Evolutionary conservation across 2,797 vertebrate species (phyloP).

Genomic region (Leptatherina wallacei): DNA sequence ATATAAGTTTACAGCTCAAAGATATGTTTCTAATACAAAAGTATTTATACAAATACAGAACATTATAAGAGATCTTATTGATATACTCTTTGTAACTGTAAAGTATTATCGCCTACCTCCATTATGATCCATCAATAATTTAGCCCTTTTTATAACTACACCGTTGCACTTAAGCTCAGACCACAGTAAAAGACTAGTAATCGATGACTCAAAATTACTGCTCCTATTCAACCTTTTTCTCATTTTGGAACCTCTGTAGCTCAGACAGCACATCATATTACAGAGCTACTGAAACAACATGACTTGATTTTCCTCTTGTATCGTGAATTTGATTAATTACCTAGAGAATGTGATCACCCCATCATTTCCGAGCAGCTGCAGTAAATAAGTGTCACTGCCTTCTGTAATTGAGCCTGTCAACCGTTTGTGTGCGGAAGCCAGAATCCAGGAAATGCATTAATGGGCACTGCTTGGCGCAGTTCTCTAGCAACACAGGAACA

Average conservation of each 20-base stretch:
- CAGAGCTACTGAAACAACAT: neutral
- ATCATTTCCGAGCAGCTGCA: slow-evolving; percentile 47
- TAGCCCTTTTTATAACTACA: slow-evolving; percentile 2
- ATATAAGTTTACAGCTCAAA: neutral
- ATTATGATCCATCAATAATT: slow-evolving; percentile 27
- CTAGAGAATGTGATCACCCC: neutral
- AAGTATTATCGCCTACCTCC: slow-evolving; percentile 1
- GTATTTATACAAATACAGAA: neutral
- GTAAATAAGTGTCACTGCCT: slow-evolving; percentile 41
- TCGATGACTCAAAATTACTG: neutral
- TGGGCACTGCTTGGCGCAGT: slow-evolving; percentile 43
- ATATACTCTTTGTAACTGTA: neutral
- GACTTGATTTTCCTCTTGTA: slow-evolving; percentile 28
- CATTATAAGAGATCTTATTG: neutral
- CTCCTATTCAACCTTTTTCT: neutral
- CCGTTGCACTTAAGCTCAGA: slow-evolving; percentile 9
- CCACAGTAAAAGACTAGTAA: slow-evolving; percentile 1
- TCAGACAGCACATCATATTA: neutral
- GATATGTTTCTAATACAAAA: neutral
- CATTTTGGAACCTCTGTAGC: slow-evolving; percentile 3
- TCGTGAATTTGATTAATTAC: slow-evolving; percentile 26
- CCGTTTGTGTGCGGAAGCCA: slow-evolving; percentile 40
- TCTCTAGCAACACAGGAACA: slow-evolving; percentile 15
- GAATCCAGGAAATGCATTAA: slow-evolving; percentile 53
- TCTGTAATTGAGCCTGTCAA: slow-evolving; percentile 36